Conservation (phyloP, 2,888 invertebrate species). For the Drosophila mayaguana region DNA sequence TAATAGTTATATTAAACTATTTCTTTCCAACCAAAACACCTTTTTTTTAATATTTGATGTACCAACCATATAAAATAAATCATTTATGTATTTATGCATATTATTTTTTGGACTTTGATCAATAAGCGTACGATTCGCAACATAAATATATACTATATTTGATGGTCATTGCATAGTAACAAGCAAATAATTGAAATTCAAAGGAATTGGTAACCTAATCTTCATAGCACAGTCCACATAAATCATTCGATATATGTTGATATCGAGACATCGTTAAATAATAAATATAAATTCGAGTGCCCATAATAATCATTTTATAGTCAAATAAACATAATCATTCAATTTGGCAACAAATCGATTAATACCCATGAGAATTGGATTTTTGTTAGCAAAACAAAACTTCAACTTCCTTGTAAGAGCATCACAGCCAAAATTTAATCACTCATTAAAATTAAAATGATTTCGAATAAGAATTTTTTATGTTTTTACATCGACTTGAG, state of each 20-base stretch:
- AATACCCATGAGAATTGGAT: no score
- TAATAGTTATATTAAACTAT: no score
- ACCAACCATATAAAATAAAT: background rate
- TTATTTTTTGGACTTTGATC: background rate
- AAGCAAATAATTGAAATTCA: background rate
- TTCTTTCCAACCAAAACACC: no score
- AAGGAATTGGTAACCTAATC: background rate
- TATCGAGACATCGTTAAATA: background rate
- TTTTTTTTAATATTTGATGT: no score
- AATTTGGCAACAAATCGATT: background rate
- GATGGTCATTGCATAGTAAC: background rate
- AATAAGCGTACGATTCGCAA: background rate
- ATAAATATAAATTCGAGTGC: slow-evolving; percentile 4
- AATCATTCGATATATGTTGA: background rate
- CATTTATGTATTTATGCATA: background rate
- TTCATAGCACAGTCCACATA: background rate
- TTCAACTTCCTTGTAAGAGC: no score
- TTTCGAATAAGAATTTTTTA: background rate
- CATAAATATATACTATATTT: background rate
- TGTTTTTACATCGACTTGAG: background rate
- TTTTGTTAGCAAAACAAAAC: no score
- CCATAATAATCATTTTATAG: background rate
- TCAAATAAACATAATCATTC: background rate
- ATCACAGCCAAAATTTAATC: no score
- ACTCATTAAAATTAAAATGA: no score